phyloP scores from a whole-genome alignment of 2,797 vertebrate species.

The Gobionotothen gibberifrons region DNA sequence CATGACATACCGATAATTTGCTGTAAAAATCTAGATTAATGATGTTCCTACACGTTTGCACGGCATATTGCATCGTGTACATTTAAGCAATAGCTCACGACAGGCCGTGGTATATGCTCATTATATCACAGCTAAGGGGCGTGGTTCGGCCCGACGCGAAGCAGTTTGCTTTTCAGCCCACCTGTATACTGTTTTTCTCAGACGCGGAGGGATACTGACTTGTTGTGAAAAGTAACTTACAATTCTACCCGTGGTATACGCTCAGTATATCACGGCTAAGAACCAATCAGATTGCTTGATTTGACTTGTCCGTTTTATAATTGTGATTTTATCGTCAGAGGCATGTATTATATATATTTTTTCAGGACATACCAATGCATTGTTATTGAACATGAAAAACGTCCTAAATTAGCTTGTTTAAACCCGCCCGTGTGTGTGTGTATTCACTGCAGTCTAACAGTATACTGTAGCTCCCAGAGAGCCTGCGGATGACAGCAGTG shows the following conservation, averaged over 20 bases:
- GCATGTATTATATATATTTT: not conserved
- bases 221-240: too few relatives aligned
- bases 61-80: not conserved
- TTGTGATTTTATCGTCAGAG: not conserved
- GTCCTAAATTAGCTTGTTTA: not conserved
- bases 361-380: not conserved
- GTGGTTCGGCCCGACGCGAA: too few relatives aligned
- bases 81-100: too few relatives aligned
- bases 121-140: too few relatives aligned
- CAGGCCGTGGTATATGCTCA: too few relatives aligned
- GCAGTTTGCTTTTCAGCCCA: too few relatives aligned
- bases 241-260: too few relatives aligned
- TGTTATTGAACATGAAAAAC: not conserved
- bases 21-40: not conserved
- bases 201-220: too few relatives aligned
- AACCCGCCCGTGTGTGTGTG: not conserved
- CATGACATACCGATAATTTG: not conserved
- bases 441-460: not conserved
- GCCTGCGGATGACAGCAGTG: conserved; percentile 25
- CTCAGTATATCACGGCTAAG: too few relatives aligned
- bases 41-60: not conserved
- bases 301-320: too few relatives aligned
- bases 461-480: conserved; percentile 15
- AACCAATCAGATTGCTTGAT: too few relatives aligned
- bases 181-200: too few relatives aligned